Evolutionary conservation across 2,888 invertebrate species (phyloP), one percentile per base, ranked within the genome.

Genomic region (Epirrhoe alternata): DNA sequence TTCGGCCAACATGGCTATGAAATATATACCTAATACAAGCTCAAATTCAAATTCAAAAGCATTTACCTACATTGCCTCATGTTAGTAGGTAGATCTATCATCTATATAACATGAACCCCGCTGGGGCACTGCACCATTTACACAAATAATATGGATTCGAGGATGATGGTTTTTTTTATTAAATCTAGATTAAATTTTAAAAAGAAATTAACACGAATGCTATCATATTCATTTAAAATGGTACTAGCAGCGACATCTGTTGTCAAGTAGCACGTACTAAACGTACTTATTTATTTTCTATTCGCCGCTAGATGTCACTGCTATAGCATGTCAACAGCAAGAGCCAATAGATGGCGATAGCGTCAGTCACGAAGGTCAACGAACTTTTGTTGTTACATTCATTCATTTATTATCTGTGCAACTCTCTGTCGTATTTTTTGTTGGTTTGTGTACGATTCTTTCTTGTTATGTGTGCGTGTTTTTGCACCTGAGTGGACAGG

Each of bases 301-400:
- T 50, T 76, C 4, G 0, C 14, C 54, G 66, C 47, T 51, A 82
- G 80, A 73, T 75, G 72, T 68, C 80, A 31, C 14, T 63, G 5
- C 6, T 14, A 12, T 45, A 31, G 38, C 30, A 33, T 0, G 5
- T 6, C 4, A 12, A 17, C 5, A 2, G 8, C 0, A 45, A 38
- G 33, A 5, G 38, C 33, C 61, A 54, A 66, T 61, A 86, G 86
- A 81, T 82, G 82, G 74, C 82, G 64, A 58, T 76, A 30, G 4
- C 1, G 14, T 33, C 42, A 42, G 51, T 31, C 10, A 17, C 30
- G 8, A 24, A 68, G 73, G 60, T 74, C 69, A 72, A 66, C 74
- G 69, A 58, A 71, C 81, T 68, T 42, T 33, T 8, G 0, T 0
- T 35, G 14, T 35, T 57, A 5, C 35, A 54, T 66, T 70, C 66